Percentiles rank a stretch among this genome's conserved stretches.
phyloP scores from a whole-genome alignment of 2,113 vertebrate species.

The Diadophis punctatus region DNA sequence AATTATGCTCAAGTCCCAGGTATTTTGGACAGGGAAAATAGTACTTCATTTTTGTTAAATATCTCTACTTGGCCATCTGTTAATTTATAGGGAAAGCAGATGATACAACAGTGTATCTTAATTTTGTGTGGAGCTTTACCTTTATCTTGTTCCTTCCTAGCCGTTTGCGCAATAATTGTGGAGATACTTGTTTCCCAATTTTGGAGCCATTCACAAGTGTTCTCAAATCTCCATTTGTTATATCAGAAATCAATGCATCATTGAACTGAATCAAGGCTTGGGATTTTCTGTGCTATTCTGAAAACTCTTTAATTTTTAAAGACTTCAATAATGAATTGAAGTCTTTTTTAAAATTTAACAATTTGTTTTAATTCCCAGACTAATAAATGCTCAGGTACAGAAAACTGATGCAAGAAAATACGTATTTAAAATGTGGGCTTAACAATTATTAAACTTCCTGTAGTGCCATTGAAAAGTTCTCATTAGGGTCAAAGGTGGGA shows the following conservation, averaged over 20 bases:
- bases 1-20: conserved; percentile 87
- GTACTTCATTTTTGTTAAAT: neutral
- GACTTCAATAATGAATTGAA: neutral
- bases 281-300: neutral
- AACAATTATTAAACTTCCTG: neutral
- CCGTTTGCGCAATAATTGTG: neutral
- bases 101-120: neutral
- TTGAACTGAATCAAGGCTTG: neutral
- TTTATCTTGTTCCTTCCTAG: neutral
- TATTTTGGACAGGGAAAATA: conserved; percentile 44
- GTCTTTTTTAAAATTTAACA: neutral
- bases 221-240: neutral
- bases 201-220: neutral
- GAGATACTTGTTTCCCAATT: neutral
- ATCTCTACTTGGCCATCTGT: neutral
- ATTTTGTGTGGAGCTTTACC: neutral
- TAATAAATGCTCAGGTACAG: neutral
- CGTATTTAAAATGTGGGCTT: neutral
- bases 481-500: too few species aligned
- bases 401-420: neutral
- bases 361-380: neutral
- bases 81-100: neutral
- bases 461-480: neutral
- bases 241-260: neutral
- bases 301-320: neutral